Percentiles rank a stretch among this genome's conserved stretches.
These are phyloP conservation scores for Sphaeridia pumilis DNA, from an alignment of 2,888 invertebrate species.

Conservation along the genomic window DNA sequence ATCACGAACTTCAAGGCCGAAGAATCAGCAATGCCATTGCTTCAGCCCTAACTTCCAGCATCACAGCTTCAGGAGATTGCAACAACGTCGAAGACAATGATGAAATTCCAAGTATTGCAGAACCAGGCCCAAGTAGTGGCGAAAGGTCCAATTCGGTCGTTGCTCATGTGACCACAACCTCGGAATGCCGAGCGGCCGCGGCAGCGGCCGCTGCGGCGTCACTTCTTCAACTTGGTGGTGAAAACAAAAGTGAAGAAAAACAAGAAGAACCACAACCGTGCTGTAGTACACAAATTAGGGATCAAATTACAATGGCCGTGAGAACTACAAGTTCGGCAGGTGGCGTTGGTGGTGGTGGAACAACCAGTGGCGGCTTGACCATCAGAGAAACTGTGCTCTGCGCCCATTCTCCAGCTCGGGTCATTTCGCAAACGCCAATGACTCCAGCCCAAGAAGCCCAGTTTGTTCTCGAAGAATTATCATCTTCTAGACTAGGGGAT, in stretches of 20 bases:
- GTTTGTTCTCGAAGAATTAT: no score
- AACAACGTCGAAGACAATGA: no score
- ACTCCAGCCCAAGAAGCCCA: no score
- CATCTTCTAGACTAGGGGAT: no score
- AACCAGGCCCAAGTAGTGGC: not conserved
- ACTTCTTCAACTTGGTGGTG: no score
- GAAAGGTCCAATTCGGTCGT: not conserved
- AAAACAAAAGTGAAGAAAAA: not conserved
- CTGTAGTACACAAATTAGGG: no score
- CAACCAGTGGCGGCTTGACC: not conserved
- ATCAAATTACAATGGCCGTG: no score
- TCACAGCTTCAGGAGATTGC: not conserved
- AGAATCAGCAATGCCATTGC: conserved; percentile 3
- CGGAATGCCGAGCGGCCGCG: not conserved
- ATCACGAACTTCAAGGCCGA: not conserved
- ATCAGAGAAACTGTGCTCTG: not conserved
- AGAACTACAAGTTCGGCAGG: not conserved
- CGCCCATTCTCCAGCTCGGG: not conserved
- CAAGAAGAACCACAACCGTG: no score
- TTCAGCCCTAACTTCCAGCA: not conserved
- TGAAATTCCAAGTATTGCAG: not conserved
- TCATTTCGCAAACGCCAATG: not conserved
- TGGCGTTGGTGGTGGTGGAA: not conserved
- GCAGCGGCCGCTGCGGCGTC: no score
- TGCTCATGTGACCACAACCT: not conserved